Evolutionary conservation across 2,797 vertebrate species (phyloP), one percentile per base, ranked within the genome.

Genomic region (Bufotes viridis): DNA sequence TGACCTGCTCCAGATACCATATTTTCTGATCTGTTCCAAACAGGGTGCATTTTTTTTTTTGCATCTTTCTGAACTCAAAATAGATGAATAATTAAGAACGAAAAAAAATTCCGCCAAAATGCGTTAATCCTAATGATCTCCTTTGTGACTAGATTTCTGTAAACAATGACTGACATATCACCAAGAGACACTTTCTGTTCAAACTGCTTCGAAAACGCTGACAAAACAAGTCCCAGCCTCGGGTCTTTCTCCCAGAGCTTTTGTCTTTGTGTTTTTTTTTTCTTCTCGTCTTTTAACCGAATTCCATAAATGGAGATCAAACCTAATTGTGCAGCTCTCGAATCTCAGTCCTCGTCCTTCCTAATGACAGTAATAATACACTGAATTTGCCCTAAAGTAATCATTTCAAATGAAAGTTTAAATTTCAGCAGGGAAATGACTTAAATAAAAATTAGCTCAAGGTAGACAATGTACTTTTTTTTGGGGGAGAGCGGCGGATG

Each of bases 181-280:
- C 34, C 67, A 82, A 58, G 72, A 76, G 55, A 87, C 65, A 81
- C 2, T 51, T 81, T 58, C 51, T 14, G 49, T 53, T 51, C 67
- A 78, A 67, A 85, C 58, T 75, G 83, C 29, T 86, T 81, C 70
- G 51, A 58, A 80, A 57, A 34, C 24, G 65, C 79, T 87, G 63
- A 70, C 78, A 61, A 74, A 57, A 20, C 74, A 72, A 29, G 53
- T 61, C 75, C 76, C 61, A 70, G 85, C 65, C 78, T 60, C 67
- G 7, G 78, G 55, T 81, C 57, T 63, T 60, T 81, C 67, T 87
- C 65, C 69, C 29, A 26, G 42, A 53, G 51, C 76, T 57, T 80
- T 86, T 84, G 51, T 74, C 82, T 58, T 57, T 74, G 92, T 91
- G 91, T 84, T 78, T 88, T 63, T 84, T 78, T 67, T 55, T 78